A percentile compares a stretch with the other conserved stretches of the same genome.
phyloP scores from a whole-genome alignment of 2,113 vertebrate genomes.

The Hydropotes inermis region DNA sequence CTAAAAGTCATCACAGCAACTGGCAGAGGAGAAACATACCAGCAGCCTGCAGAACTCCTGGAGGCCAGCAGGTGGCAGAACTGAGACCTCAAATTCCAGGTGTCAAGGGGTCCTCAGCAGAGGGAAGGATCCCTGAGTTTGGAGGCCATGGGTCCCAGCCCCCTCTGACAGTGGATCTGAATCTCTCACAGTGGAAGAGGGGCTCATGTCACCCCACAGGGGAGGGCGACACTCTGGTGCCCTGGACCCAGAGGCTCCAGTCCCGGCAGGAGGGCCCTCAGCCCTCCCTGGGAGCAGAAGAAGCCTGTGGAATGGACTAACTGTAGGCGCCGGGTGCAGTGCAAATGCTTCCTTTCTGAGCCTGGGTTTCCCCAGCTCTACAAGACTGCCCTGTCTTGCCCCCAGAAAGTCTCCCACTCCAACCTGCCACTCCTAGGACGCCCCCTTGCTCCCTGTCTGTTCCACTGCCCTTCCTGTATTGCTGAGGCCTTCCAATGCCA shows the following conservation, averaged over 20 bases:
- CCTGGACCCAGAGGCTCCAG: not conserved
- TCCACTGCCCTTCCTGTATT: accelerated
- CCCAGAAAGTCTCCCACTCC: not conserved
- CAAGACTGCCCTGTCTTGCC: not conserved
- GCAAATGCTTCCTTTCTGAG: not conserved
- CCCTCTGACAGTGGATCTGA: not conserved
- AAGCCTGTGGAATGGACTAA: not conserved
- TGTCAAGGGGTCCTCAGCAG: accelerated
- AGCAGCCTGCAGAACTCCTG: accelerated
- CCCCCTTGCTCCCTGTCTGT: accelerated
- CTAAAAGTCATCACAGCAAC: not conserved
- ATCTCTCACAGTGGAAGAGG: not conserved
- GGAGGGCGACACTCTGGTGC: not conserved
- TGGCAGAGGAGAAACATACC: not conserved
- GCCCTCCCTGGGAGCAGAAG: not conserved
- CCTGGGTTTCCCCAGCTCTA: not conserved
- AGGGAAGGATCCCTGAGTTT: not conserved
- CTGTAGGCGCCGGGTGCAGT: no score
- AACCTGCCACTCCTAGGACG: not conserved
- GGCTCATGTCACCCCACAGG: accelerated
- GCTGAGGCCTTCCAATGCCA: no score
- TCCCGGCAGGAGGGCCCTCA: accelerated
- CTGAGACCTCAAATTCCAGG: not conserved
- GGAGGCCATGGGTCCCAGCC: not conserved
- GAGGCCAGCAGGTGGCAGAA: not conserved